phyloP scores from a whole-genome alignment of 2,888 invertebrate species.

The Ectemnius cavifrons region DNA sequence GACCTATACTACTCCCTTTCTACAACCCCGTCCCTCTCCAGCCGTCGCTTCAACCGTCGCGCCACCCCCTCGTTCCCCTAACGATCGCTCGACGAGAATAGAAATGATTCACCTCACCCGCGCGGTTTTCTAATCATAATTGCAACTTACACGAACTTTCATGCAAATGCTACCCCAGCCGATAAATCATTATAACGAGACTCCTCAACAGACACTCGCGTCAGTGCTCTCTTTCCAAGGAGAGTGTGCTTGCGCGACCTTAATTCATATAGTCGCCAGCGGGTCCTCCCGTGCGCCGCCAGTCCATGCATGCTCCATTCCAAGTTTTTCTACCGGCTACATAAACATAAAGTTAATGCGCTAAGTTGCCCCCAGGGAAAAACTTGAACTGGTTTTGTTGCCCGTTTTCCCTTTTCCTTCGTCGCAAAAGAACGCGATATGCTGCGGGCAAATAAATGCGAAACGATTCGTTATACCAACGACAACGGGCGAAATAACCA shows the following conservation, averaged over 20 bases:
- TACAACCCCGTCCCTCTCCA: neutral
- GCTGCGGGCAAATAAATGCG: too few species aligned
- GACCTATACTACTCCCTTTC: neutral
- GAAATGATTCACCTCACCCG: constrained; percentile 43
- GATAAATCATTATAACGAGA: constrained; percentile 35
- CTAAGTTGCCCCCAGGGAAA: too few species aligned
- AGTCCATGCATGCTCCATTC: too few species aligned
- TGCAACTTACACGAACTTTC: constrained; percentile 40
- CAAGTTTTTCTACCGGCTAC: too few species aligned
- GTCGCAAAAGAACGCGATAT: too few species aligned
- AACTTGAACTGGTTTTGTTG: too few species aligned
- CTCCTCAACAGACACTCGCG: constrained; percentile 15
- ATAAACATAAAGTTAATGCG: too few species aligned
- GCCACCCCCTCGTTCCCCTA: neutral
- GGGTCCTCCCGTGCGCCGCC: too few species aligned
- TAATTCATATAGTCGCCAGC: too few species aligned
- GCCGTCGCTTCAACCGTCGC: neutral
- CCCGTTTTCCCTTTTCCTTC: too few species aligned
- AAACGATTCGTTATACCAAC: too few species aligned
- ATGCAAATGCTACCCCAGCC: constrained; percentile 21
- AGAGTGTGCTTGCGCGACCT: neutral
- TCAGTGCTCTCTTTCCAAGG: neutral
- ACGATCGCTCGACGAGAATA: constrained; percentile 44
- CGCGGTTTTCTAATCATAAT: constrained; percentile 44
- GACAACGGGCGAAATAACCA: too few species aligned